A percentile compares a stretch with the other conserved stretches of the same genome.
Evolutionary conservation across 2,113 vertebrate genomes (phyloP).

Genomic region (Megaceryle maxima): DNA sequence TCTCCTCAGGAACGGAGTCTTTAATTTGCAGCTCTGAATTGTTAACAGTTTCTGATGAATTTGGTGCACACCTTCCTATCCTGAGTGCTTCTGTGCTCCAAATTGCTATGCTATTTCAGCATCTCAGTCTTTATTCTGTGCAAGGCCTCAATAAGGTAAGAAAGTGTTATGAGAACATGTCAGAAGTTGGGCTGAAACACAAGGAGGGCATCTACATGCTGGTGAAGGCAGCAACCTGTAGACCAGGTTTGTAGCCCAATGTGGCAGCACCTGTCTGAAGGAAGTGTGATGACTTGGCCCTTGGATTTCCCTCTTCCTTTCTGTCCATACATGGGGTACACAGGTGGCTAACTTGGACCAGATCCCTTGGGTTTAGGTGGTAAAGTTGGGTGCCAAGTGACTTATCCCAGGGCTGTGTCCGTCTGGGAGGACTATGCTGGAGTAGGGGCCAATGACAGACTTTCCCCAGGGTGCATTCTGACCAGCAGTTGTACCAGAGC

Average conservation of each 20-base stretch:
- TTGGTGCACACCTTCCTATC: neutral
- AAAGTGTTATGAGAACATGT: fast-evolving
- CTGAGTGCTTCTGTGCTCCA: neutral
- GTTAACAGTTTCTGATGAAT: neutral
- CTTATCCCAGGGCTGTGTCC: neutral
- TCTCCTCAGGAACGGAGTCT: neutral
- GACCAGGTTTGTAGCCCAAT: fast-evolving
- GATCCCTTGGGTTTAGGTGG: fast-evolving
- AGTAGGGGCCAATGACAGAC: neutral
- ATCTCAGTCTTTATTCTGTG: neutral
- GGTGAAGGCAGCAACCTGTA: neutral
- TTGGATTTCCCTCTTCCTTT: neutral
- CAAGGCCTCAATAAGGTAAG: neutral
- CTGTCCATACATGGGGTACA: fast-evolving
- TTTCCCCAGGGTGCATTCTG: fast-evolving
- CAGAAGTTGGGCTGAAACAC: neutral
- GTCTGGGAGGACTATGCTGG: neutral
- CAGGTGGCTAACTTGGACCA: neutral
- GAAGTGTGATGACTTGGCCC: neutral
- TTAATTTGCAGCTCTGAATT: neutral
- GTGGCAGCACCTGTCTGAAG: neutral
- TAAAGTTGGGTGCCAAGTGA: neutral
- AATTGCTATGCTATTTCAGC: neutral
- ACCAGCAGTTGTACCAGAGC: fast-evolving
- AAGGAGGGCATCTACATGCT: neutral